Base-by-base conservation (phyloP, 1,140 invertebrate genomes). In the Agrypnia vestita region DNA sequence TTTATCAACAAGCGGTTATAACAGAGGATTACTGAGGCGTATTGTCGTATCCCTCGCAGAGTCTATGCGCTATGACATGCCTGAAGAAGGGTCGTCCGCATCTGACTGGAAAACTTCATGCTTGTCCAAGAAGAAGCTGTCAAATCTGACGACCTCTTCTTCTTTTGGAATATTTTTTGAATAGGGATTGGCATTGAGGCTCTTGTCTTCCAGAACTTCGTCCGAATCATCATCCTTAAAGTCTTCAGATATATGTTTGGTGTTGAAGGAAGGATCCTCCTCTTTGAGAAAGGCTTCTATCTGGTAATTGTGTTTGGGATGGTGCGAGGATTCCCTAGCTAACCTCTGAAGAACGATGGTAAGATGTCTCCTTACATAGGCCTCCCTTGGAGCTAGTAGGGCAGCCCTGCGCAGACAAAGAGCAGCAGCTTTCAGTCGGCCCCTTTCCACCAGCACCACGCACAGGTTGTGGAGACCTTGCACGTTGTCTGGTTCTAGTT, bases 381-480 rank as follows among this genome's bases (percentile, higher is more conserved):
- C 95, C 86, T 98, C 97, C 76, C 93, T 90, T 0, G 96, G 96
- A 0, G 97, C 96, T 15, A 97, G 89, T 9, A 91, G 87, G 51
- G 95, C 94, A 0, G 96, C 96, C 55, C 93, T 91, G 35, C 94
- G 90, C 7, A 99, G 90, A 87, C 97, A 99, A 61, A 93, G 91
- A 75, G 97, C 95, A 0, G 97, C 97, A 59, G 93, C 88, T 0
- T 93, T 89, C 11, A 99, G 89, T 82, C 96, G 93, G 0, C 96
- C 97, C 13, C 95, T 91, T 86, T 99, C 97, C 12, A 99, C 97
- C 84, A 96, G 95, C 0, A 99, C 97, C 0, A 99, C 97, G 89
- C 98, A 99, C 4, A 99, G 90, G 87, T 99, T 99, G 88, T 99
- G 98, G 44, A 97, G 89, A 4, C 96, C 98, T 89, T 99, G 97